These are phyloP conservation scores for Pristionchus maxplancki DNA, from an alignment of 2,888 invertebrate species.

Conservation along the genomic window DNA sequence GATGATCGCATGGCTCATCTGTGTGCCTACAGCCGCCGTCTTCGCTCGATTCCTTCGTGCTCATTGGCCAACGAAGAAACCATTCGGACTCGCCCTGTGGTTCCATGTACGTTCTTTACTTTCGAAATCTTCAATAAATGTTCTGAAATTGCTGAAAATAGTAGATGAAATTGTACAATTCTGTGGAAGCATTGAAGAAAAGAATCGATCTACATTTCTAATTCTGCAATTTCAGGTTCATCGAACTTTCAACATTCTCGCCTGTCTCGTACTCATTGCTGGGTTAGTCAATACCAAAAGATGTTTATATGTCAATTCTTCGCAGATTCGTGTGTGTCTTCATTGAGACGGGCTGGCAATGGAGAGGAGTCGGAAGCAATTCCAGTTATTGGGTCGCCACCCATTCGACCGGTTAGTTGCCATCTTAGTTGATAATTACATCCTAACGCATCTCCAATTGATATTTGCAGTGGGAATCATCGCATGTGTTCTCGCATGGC, in stretches of 20 bases:
- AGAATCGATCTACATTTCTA: too few species aligned
- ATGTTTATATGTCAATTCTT: too few species aligned
- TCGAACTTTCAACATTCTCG: conserved; percentile 62
- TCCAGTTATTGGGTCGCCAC: conserved; percentile 3
- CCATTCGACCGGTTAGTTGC: conserved; percentile 28
- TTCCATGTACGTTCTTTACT: conserved; percentile 61
- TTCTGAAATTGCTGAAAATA: not conserved
- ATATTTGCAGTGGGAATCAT: conserved; percentile 57
- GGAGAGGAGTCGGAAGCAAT: conserved; percentile 54
- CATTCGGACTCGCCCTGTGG: conserved; percentile 67
- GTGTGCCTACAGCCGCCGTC: conserved; percentile 65
- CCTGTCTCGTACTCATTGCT: conserved; percentile 62
- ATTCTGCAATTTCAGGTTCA: conserved; percentile 65
- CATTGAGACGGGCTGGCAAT: conserved; percentile 63
- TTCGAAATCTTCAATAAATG: not conserved
- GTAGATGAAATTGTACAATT: too few species aligned
- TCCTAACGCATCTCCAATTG: conserved; percentile 53
- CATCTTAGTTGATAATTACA: not conserved
- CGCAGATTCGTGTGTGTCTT: conserved; percentile 60
- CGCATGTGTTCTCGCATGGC: conserved; percentile 62
- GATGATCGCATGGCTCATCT: conserved; percentile 66
- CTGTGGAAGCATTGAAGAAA: too few species aligned
- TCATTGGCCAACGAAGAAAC: conserved; percentile 63
- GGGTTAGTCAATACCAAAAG: not conserved
- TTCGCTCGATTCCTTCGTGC: conserved; percentile 64